Base-by-base conservation (phyloP, 1,140 invertebrate species). In the Sesamia nonagrioides region DNA sequence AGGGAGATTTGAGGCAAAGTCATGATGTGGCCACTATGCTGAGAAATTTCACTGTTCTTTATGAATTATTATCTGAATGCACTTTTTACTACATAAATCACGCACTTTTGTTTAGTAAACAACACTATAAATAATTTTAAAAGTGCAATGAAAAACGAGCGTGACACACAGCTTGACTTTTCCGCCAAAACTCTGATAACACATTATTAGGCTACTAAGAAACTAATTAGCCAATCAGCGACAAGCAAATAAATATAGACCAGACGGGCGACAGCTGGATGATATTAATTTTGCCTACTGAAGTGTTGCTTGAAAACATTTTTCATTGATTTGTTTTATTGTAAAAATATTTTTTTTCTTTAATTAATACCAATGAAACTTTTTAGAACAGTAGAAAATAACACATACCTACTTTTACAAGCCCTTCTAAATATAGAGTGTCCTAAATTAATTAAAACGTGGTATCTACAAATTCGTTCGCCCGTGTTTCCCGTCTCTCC, bases 381-480 rank as follows among this genome's bases (percentile, higher is more conserved):
- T 15, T 37, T 61, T 37, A 17, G 6, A 63, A 37, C n/a, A 11
- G n/a, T 37, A 17, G 18, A 17, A 72, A 66, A n/a, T 15, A 48
- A 17, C 7, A 50, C 50, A 54, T 5, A 7, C 9, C 18, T 42
- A 42, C 21, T 48, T 68, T 48, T 21, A 68, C 63, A 37, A 52
- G 40, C 50, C 35, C 33, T 72, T 74, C 80, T 77, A 77, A 71
- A 69, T 71, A 78, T 79, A 79, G 76, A 54, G 58, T 77, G 75
- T 85, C 77, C 80, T 83, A 86, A 82, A 80, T 82, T 80, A 86
- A 86, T 84, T 85, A 73, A 86, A 83, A 77, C 82, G 71, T 81
- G 71, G 77, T 56, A 33, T 71, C 75, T 80, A 84, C 80, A 80
- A 78, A 82, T 71, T 79, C 78, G 69, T 63, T 35, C 61, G 61